A percentile compares a stretch with the other conserved stretches of the same genome.
Conservation (phyloP, 2,888 invertebrate species). For the Molorchus minor region DNA sequence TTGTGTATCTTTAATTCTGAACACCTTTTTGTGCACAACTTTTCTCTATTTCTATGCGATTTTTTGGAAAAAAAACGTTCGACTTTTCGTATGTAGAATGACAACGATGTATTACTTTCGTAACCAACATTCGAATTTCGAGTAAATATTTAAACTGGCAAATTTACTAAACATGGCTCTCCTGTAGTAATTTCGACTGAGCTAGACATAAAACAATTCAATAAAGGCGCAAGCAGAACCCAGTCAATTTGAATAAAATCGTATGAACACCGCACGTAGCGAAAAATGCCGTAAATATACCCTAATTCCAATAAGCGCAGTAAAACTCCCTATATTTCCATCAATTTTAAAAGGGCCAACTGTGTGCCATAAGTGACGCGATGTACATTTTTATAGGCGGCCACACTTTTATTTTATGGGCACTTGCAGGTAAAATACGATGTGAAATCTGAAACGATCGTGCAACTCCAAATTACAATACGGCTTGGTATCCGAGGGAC, state of each 20-base stretch:
- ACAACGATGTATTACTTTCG: no score
- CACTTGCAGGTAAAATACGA: conserved; percentile 1
- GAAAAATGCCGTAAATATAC: conserved; percentile 13
- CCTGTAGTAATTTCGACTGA: not conserved
- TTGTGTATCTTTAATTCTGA: no score
- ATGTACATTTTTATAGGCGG: conserved; percentile 19
- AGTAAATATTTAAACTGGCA: no score
- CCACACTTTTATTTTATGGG: conserved; percentile 9
- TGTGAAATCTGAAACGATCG: conserved; percentile 6
- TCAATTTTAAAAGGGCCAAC: conserved; percentile 19
- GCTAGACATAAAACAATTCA: not conserved
- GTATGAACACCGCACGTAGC: conserved; percentile 10
- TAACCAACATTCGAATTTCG: no score
- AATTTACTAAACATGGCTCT: conserved; percentile 14
- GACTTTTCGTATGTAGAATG: no score
- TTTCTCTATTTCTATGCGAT: no score
- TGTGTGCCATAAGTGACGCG: conserved; percentile 16
- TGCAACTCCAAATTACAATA: conserved; percentile 8
- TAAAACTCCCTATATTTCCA: no score
- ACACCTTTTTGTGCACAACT: no score
- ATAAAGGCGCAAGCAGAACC: conserved; percentile 14
- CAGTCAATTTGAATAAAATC: conserved; percentile 16
- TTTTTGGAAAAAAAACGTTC: no score
- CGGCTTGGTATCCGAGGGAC: not conserved
- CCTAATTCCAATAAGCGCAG: not conserved